Evolutionary conservation across 2,888 invertebrate genomes (phyloP).

Genomic region (Polydrusus pterygomalis): DNA sequence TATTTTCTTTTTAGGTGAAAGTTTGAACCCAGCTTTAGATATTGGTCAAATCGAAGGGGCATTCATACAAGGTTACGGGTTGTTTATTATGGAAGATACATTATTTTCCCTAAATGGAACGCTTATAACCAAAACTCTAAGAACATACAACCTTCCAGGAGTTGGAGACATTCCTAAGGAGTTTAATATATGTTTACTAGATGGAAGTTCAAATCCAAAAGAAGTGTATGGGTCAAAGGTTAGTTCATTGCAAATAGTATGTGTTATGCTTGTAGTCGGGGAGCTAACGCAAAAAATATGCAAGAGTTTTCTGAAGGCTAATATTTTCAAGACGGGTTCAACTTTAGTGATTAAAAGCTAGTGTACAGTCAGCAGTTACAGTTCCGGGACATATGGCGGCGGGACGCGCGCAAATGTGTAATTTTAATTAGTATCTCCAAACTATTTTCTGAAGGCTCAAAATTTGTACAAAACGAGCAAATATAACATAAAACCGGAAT

Average conservation of each 20-base stretch:
- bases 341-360: no score
- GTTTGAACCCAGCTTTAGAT: conserved; percentile 96
- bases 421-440: no score
- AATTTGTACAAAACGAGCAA: no score
- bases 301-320: no score
- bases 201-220: conserved; percentile 91
- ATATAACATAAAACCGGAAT: no score
- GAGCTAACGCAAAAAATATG: no score
- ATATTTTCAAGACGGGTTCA: no score
- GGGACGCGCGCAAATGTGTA: no score
- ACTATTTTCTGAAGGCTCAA: no score
- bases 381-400: no score
- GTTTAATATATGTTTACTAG: conserved; percentile 93
- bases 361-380: no score
- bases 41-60: conserved; percentile 98
- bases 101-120: conserved; percentile 89
- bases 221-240: conserved; percentile 98
- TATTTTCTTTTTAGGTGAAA: conserved; percentile 76
- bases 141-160: conserved; percentile 95
- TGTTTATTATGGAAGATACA: conserved; percentile 93
- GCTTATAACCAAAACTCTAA: conserved; percentile 90
- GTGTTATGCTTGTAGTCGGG: no score
- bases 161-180: conserved; percentile 93
- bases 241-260: conserved; percentile 58
- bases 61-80: conserved; percentile 94